Percentiles rank a stretch among this genome's conserved stretches.
Evolutionary conservation across 2,113 vertebrate species (phyloP).

Genomic region (Oceanites oceanicus): DNA sequence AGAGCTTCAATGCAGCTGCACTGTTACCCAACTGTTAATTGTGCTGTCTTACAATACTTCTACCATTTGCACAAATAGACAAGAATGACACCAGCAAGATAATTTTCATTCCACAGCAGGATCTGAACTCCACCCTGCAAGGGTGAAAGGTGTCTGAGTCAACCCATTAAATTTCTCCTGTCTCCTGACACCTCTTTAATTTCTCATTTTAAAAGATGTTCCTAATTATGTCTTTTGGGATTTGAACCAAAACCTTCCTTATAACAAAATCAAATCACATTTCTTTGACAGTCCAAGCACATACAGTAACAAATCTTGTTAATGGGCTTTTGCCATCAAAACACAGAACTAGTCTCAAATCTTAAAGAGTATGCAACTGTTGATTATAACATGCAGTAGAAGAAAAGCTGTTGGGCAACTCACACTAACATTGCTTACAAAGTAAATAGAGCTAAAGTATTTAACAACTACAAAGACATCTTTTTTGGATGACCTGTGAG

Average conservation of each 20-base stretch:
- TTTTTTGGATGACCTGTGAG: not conserved
- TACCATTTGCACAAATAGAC: not conserved
- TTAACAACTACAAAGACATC: not conserved
- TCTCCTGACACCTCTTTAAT: conserved; percentile 37
- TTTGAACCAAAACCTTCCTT: not conserved
- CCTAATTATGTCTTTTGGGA: conserved; percentile 12
- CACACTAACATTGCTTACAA: not conserved
- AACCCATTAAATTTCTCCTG: not conserved
- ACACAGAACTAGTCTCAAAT: not conserved
- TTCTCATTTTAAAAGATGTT: conserved; percentile 37
- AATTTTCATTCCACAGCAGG: conserved; percentile 13
- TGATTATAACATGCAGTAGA: not conserved
- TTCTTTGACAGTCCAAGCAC: not conserved
- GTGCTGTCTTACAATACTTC: not conserved
- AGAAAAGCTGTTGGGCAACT: not conserved
- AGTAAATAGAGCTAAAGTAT: not conserved
- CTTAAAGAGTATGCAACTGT: not conserved
- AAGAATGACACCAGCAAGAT: not conserved
- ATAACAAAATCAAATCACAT: not conserved
- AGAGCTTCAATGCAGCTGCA: not conserved
- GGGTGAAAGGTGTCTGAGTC: conserved; percentile 14
- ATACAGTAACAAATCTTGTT: not conserved
- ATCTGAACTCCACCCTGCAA: conserved; percentile 19
- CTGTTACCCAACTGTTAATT: not conserved
- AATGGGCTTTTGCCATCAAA: not conserved